A percentile compares a stretch with the other conserved stretches of the same genome.
Evolutionary conservation across 2,888 invertebrate species (phyloP).

Genomic region (Coleophora flavipennella): DNA sequence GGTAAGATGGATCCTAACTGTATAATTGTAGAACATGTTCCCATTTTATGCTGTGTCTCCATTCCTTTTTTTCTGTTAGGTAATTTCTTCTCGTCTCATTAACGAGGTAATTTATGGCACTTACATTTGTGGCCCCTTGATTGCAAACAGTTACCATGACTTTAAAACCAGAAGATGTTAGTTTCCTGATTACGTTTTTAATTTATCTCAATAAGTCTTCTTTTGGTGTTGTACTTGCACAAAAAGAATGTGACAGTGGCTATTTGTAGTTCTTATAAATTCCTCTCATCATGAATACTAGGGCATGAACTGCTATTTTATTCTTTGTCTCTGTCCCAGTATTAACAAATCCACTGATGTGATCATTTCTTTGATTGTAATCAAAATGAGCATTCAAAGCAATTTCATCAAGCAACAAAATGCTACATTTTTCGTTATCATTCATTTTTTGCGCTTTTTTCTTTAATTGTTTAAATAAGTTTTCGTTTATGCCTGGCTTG

Average conservation of each 20-base stretch:
- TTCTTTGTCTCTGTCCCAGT: slow-evolving; percentile 10
- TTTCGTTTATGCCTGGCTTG: slow-evolving; percentile 17
- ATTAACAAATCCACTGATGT: slow-evolving; percentile 18
- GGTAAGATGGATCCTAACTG: too few species aligned
- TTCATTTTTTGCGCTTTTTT: slow-evolving; percentile 15
- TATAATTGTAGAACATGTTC: too few species aligned
- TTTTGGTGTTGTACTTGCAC: slow-evolving; percentile 15
- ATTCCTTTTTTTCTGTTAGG: slow-evolving; percentile 8
- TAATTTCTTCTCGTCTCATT: slow-evolving; percentile 9
- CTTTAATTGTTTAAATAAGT: slow-evolving; percentile 17
- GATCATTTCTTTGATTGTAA: slow-evolving; percentile 19
- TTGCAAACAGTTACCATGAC: slow-evolving; percentile 21
- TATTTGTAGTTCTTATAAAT: slow-evolving; percentile 16
- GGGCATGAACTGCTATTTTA: slow-evolving; percentile 21
- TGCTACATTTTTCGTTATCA: slow-evolving; percentile 13
- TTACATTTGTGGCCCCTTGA: slow-evolving; percentile 19
- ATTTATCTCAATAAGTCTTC: slow-evolving; percentile 18
- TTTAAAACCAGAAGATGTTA: slow-evolving; percentile 17
- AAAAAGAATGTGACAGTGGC: slow-evolving; percentile 17
- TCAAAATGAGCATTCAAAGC: slow-evolving; percentile 16
- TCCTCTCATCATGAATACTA: slow-evolving; percentile 20
- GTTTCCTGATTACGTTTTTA: slow-evolving; percentile 12
- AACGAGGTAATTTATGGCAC: slow-evolving; percentile 12
- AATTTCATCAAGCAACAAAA: slow-evolving; percentile 23
- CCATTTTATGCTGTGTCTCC: too few species aligned